Base-by-base conservation (phyloP, 2,888 invertebrate genomes). In the Omphaloscelis lunosa region DNA sequence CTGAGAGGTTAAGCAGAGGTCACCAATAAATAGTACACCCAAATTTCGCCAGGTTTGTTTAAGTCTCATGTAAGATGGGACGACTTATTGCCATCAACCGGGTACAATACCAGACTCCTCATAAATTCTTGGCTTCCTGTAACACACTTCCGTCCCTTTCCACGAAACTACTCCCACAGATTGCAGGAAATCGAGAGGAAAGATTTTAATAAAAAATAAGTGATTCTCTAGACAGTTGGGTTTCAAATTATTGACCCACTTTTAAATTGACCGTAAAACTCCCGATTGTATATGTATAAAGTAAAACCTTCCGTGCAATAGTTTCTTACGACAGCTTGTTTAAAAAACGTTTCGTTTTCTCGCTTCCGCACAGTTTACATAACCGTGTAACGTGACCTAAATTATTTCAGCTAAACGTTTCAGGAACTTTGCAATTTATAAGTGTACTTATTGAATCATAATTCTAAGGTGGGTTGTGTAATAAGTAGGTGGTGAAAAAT, bases 321-420 rank as follows among this genome's bases (percentile, higher is more conserved):
- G 62, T 62, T 84, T 63, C 11, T 59, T 83, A 66, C 71, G 79
- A 56, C 65, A 71, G 59, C 79, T 83, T 79, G 84, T 80, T 59
- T 71, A 66, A 83, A 79, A 71, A 23, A 82, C 74, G 72, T 82
- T 80, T 76, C 53, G 45, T 70, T 79, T 56, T 34, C 83, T 48
- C 65, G 70, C 72, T 80, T 70, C 63, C 45, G 59, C 41, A 29
- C 71, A 68, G 75, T 67, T 80, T 66, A 83, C 65, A 41, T 83
- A 34, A 34, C 34, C 34, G 34, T 34, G 34, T 34, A 56, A 83
- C 65, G 80, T 80, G 80, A 83, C 84, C 80, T 83, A 65, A 80
- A 79, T 80, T 83, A 79, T 59, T 79, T 83, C 41, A 66, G 56
- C 67, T 51, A 70, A 79, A 79, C 53, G 79, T 48, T 83, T 71